These are phyloP conservation scores for Anomalospiza imberbis DNA, from an alignment of 2,797 vertebrate genomes.

Conservation along the genomic window DNA sequence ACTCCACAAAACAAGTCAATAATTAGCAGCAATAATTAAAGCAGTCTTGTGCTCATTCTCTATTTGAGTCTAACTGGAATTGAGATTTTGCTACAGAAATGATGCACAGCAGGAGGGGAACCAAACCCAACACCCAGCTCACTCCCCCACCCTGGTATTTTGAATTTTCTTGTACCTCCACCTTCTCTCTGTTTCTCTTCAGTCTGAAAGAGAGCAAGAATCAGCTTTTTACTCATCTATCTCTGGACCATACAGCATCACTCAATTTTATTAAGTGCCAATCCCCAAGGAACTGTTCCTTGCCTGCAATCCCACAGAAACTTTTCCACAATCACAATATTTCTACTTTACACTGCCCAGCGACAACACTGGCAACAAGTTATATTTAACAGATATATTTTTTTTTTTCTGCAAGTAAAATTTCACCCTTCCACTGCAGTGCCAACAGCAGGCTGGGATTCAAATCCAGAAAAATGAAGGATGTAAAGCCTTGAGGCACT, in stretches of 20 bases:
- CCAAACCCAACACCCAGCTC: background rate
- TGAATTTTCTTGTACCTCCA: background rate
- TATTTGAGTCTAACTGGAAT: background rate
- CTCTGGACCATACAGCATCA: background rate
- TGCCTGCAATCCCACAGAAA: background rate
- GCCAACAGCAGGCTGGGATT: background rate
- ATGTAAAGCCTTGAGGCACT: background rate
- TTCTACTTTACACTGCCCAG: background rate
- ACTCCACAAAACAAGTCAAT: background rate
- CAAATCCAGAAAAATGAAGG: background rate
- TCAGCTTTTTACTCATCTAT: background rate
- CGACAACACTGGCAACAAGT: background rate
- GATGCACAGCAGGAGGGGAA: background rate
- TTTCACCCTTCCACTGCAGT: background rate
- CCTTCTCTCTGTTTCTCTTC: background rate
- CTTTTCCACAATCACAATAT: background rate
- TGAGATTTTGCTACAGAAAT: background rate
- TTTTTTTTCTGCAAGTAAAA: background rate
- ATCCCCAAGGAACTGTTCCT: background rate
- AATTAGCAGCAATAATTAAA: background rate
- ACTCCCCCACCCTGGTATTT: rapidly evolving
- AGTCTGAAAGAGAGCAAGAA: background rate
- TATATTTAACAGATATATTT: background rate
- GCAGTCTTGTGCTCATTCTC: background rate
- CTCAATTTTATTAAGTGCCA: background rate